Percentiles rank a stretch among this genome's conserved stretches.
These are phyloP conservation scores for Iphiclides podalirius DNA, from an alignment of 2,888 invertebrate species.

Conservation along the genomic window DNA sequence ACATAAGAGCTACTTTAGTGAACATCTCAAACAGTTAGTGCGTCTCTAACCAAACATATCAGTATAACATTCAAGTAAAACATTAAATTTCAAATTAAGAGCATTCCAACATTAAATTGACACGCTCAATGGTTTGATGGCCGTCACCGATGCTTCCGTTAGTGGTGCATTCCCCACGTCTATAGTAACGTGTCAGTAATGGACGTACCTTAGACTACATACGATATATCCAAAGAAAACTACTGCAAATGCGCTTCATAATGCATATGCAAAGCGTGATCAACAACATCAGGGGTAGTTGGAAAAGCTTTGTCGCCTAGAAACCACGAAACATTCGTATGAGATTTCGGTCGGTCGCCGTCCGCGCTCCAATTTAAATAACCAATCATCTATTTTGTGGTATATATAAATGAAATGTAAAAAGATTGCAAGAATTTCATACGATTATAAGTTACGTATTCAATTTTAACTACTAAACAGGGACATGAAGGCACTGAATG, in stretches of 20 bases:
- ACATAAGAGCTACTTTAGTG: not conserved
- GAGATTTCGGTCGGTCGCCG: slow-evolving; percentile 42
- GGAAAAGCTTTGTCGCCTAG: slow-evolving; percentile 80
- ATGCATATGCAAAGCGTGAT: slow-evolving; percentile 82
- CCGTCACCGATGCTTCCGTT: slow-evolving; percentile 59
- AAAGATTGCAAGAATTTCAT: too few relatives aligned
- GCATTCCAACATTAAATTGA: slow-evolving; percentile 8
- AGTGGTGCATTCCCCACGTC: slow-evolving; percentile 61
- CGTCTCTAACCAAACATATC: not conserved
- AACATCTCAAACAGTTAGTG: slow-evolving; percentile 17
- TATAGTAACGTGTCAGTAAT: slow-evolving; percentile 71
- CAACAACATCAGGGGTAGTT: slow-evolving; percentile 81
- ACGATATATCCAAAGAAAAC: slow-evolving; percentile 81
- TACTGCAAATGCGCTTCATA: slow-evolving; percentile 82
- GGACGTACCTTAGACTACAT: slow-evolving; percentile 81
- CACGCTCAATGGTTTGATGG: slow-evolving; percentile 30
- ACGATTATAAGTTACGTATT: too few relatives aligned
- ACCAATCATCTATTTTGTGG: too few relatives aligned
- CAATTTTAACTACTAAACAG: not conserved
- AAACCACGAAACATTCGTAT: slow-evolving; percentile 75
- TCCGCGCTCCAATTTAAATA: slow-evolving; percentile 1
- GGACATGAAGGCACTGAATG: slow-evolving; percentile 26
- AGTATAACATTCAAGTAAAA: slow-evolving; percentile 18
- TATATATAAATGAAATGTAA: not conserved
- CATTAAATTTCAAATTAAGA: not conserved